Evolutionary conservation across 2,888 invertebrate species (phyloP).

Genomic region (Drosophila kanekoi): DNA sequence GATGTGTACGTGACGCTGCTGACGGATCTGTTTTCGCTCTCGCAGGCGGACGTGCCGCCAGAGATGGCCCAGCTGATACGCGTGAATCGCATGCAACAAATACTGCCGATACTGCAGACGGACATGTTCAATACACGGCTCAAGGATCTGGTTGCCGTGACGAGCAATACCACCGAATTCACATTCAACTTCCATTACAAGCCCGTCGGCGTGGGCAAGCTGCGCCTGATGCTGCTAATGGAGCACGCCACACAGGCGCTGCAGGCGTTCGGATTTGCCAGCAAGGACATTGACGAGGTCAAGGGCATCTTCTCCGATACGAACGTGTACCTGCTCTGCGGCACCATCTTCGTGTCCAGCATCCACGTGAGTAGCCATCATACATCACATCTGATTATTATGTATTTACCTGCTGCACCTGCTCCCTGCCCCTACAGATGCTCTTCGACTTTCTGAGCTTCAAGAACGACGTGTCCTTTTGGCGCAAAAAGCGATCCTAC

Average conservation of each 20-base stretch:
- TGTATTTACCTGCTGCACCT: not conserved
- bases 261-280: slow-evolving; percentile 89
- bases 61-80: slow-evolving; percentile 89
- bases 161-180: slow-evolving; percentile 87
- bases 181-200: slow-evolving; percentile 90
- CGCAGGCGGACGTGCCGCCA: slow-evolving; percentile 88
- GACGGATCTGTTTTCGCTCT: slow-evolving; percentile 89
- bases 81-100: slow-evolving; percentile 87
- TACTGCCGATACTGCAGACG: slow-evolving; percentile 93
- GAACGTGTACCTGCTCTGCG: slow-evolving; percentile 94
- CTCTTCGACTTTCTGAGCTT: slow-evolving; percentile 98
- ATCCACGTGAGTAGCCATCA: slow-evolving; percentile 91
- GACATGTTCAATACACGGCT: slow-evolving; percentile 93
- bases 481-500: slow-evolving; percentile 94
- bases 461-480: slow-evolving; percentile 98
- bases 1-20: slow-evolving; percentile 91
- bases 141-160: slow-evolving; percentile 90
- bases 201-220: slow-evolving; percentile 92
- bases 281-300: slow-evolving; percentile 98
- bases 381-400: not conserved
- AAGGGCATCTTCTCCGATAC: slow-evolving; percentile 98
- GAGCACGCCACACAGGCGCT: slow-evolving; percentile 90
- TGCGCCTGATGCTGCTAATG: slow-evolving; percentile 91
- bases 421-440: slow-evolving; percentile 87
- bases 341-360: slow-evolving; percentile 95